A percentile compares a stretch with the other conserved stretches of the same genome.
These are phyloP conservation scores for Linurgus olivaceus DNA, from an alignment of 2,797 vertebrate species.

Conservation along the genomic window DNA sequence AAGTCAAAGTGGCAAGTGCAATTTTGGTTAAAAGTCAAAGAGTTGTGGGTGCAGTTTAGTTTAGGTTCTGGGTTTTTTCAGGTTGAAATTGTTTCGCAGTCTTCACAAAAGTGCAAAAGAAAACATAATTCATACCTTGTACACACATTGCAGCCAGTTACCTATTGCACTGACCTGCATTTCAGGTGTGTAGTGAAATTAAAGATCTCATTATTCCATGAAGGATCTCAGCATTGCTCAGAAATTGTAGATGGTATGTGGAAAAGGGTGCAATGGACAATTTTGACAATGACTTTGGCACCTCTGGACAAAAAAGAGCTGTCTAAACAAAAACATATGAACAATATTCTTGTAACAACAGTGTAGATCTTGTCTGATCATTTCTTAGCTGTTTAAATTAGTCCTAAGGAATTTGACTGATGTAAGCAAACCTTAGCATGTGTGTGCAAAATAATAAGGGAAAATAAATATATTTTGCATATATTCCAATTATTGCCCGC, in stretches of 20 bases:
- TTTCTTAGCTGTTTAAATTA: slow-evolving; percentile 36
- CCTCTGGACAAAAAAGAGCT: not conserved
- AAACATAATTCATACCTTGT: not conserved
- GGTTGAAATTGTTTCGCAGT: not conserved
- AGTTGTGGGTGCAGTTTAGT: not conserved
- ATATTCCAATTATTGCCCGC: not conserved
- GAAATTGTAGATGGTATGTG: not conserved
- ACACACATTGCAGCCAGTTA: slow-evolving; percentile 23
- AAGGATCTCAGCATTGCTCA: not conserved
- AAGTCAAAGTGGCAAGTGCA: not conserved
- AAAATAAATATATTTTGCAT: not conserved
- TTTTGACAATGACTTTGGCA: not conserved
- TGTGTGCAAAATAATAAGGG: not conserved
- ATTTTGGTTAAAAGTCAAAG: not conserved
- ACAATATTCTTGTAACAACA: not conserved
- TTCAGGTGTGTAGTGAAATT: slow-evolving; percentile 39
- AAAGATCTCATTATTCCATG: not conserved
- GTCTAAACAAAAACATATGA: not conserved
- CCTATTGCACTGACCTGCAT: not conserved
- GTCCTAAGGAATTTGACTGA: not conserved
- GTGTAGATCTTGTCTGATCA: not conserved
- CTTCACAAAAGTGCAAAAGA: slow-evolving; percentile 14
- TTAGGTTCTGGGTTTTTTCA: not conserved
- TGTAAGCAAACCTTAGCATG: not conserved
- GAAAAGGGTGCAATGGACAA: not conserved